Conservation (phyloP, 2,888 invertebrate species). For the Pogonocherus hispidulus region DNA sequence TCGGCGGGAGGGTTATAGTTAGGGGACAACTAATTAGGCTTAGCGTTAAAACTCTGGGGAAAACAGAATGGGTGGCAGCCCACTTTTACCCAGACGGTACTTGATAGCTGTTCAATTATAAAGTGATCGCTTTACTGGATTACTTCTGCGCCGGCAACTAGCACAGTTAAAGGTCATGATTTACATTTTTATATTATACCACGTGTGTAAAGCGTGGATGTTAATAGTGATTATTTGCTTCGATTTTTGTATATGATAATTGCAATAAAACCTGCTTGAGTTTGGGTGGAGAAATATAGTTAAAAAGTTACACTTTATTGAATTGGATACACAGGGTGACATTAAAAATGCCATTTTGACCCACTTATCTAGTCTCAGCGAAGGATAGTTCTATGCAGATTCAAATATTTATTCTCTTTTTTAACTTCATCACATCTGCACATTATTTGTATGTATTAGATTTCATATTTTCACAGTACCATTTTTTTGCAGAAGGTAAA, state of each 20-base stretch:
- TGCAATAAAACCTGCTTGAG: neutral
- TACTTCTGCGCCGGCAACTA: slow-evolving; percentile 46
- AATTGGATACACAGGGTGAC: too few relatives aligned
- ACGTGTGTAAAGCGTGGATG: neutral
- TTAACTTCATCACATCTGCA: too few relatives aligned
- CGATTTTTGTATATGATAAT: neutral
- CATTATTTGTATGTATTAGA: too few relatives aligned
- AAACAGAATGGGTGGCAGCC: slow-evolving; percentile 21
- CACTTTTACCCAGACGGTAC: slow-evolving; percentile 39
- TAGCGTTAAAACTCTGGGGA: slow-evolving; percentile 30
- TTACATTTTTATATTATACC: neutral
- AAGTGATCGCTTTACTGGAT: slow-evolving; percentile 50
- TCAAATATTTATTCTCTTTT: too few relatives aligned
- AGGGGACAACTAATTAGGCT: slow-evolving; percentile 34
- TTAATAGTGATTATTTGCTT: neutral
- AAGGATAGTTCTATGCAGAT: too few relatives aligned
- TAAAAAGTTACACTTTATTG: too few relatives aligned
- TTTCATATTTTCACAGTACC: too few relatives aligned
- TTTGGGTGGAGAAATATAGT: too few relatives aligned
- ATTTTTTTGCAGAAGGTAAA: too few relatives aligned
- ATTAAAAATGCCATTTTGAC: too few relatives aligned
- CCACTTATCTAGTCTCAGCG: too few relatives aligned
- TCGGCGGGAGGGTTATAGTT: slow-evolving; percentile 16
- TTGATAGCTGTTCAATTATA: slow-evolving; percentile 52
- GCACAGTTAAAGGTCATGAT: slow-evolving; percentile 14